phyloP scores from a whole-genome alignment of 1,140 invertebrate species.

The Drosophila repleta region DNA sequence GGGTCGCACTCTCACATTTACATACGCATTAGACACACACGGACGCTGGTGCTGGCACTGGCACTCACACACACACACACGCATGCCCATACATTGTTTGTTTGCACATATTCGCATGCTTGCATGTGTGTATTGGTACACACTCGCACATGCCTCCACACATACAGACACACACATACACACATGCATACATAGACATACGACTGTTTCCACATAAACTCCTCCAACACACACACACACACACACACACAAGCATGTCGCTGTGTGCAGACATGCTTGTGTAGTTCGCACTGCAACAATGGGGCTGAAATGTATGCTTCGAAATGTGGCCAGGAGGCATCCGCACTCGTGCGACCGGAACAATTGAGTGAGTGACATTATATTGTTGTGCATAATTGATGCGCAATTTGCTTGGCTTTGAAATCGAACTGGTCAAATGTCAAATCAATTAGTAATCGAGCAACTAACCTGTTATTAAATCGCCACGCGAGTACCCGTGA shows the following conservation, averaged over 20 bases:
- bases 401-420: slow-evolving; percentile 49
- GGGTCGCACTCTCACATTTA: slow-evolving; percentile 13
- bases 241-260: too few relatives aligned
- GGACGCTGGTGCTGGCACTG: too few relatives aligned
- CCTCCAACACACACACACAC: background rate
- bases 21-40: slow-evolving; percentile 16
- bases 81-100: background rate
- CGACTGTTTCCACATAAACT: background rate
- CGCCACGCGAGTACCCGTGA: slow-evolving; percentile 28
- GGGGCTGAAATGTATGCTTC: slow-evolving; percentile 41
- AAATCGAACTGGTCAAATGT: slow-evolving; percentile 34
- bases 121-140: background rate
- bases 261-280: background rate
- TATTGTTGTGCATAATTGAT: slow-evolving; percentile 69
- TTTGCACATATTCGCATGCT: slow-evolving; percentile 1
- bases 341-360: slow-evolving; percentile 8
- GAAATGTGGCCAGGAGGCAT: slow-evolving; percentile 27
- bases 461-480: slow-evolving; percentile 58
- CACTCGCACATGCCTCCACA: too few relatives aligned
- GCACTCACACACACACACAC: background rate
- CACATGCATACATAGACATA: background rate
- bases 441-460: slow-evolving; percentile 27
- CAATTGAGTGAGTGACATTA: slow-evolving; percentile 27
- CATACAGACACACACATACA: background rate
- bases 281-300: slow-evolving; percentile 13